Base-by-base conservation (phyloP, 37 sponge, comb jelly and placozoan species). In the Chondrosia reniformis region DNA sequence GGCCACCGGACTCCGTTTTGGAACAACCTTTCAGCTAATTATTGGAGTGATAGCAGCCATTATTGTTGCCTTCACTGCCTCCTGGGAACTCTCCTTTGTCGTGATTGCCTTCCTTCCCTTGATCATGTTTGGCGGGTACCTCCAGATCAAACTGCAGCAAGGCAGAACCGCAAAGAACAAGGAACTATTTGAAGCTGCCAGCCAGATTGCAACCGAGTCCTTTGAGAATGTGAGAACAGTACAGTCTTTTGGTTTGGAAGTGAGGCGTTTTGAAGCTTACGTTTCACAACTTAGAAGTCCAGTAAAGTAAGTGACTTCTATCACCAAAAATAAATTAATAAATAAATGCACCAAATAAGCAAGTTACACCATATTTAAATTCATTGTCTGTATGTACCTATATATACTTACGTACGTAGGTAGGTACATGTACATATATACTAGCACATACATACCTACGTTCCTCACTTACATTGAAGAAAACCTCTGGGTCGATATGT, bases 141-240 rank as follows among this genome's bases (percentile, higher is more conserved):
- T 91, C 54, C 95, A 95, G 87, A 0, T 85, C n/a, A 64, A 85
- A 0, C 45, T 85, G 25, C 46, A 81, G 31, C 43, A 32, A 4
- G 95, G 92, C 0, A 42, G 80, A 22, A 31, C 87, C 12, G 63
- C 39, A 17, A 83, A 81, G 79, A 91, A 91, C 84, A 95, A 95
- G 77, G 80, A 85, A 43, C 37, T 44, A 19, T 33, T 86, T 1
- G 89, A 87, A 45, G 65, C 67, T 19, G 59, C 79, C 45, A 87
- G 89, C 1, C 24, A 84, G 80, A 79, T 81, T 33, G 81, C 88
- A 15, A 74, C 64, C 33, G 92, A 91, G 55, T 77, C 88, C n/a
- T 69, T 95, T 58, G 86, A 82, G 33, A 95, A 95, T 76, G 67
- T 91, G 4, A 71, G 93, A 17, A 95, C 95, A 2, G 95, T 95